Evolutionary conservation across 2,888 invertebrate species (phyloP).

Genomic region (Eupithecia inturbata): DNA sequence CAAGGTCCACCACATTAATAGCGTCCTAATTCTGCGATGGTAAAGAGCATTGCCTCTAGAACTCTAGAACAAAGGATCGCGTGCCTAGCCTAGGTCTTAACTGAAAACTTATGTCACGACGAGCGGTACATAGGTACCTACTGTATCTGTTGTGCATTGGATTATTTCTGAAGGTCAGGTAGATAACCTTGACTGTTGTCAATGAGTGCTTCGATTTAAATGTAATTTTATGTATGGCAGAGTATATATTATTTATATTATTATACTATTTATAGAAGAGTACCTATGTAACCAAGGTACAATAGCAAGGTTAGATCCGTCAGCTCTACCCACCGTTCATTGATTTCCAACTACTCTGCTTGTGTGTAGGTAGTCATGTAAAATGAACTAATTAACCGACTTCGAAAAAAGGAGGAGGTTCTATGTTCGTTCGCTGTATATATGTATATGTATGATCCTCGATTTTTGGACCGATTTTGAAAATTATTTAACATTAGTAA

Average conservation of each 20-base stretch:
- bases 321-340: background rate
- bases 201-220: constrained; percentile 3
- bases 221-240: background rate
- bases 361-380: too few species aligned
- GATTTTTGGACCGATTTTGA: too few species aligned
- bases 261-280: background rate
- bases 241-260: background rate
- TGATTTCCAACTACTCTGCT: background rate
- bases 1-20: background rate
- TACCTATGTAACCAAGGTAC: constrained; percentile 5
- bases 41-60: background rate
- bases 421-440: too few species aligned
- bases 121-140: background rate
- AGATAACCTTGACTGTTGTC: constrained; percentile 7
- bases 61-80: constrained; percentile 3
- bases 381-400: too few species aligned
- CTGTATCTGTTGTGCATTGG: background rate
- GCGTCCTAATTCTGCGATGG: background rate
- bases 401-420: too few species aligned
- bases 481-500: too few species aligned
- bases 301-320: constrained; percentile 1
- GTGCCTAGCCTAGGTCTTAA: background rate
- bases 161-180: background rate
- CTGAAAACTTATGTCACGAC: background rate
- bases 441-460: too few species aligned